Evolutionary conservation across 1,140 invertebrate genomes (phyloP).

Genomic region (Zaprionus lachaisei): DNA sequence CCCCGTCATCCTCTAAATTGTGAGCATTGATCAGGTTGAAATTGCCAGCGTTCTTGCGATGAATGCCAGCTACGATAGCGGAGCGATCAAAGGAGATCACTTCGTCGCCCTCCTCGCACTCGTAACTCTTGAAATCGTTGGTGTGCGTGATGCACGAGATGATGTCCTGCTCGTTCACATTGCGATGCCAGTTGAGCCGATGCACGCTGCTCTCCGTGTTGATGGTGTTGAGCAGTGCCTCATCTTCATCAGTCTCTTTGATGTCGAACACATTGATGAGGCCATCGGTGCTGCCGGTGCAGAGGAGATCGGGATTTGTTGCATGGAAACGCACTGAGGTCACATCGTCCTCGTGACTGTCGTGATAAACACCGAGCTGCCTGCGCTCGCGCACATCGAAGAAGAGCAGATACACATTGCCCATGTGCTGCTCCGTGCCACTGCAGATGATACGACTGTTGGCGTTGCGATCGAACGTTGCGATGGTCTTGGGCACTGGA

Average conservation of each 20-base stretch:
- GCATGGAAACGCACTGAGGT: constrained; percentile 93
- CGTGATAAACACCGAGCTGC: constrained; percentile 93
- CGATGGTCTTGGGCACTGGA: constrained; percentile 86
- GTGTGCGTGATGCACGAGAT: constrained; percentile 90
- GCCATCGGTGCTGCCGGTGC: constrained; percentile 92
- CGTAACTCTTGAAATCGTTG: constrained; percentile 90
- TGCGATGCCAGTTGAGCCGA: constrained; percentile 85
- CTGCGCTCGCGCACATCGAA: constrained; percentile 90
- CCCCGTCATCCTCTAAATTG: constrained; percentile 76
- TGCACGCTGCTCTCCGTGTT: constrained; percentile 94
- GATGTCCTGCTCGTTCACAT: constrained; percentile 84
- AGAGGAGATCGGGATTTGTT: constrained; percentile 88
- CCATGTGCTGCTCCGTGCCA: constrained; percentile 90
- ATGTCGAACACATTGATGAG: constrained; percentile 95
- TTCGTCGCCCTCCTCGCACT: constrained; percentile 87
- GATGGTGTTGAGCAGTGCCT: constrained; percentile 91
- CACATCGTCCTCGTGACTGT: constrained; percentile 94
- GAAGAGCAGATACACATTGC: constrained; percentile 92
- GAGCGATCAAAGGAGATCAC: constrained; percentile 86
- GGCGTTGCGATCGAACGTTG: constrained; percentile 91
- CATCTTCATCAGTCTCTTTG: constrained; percentile 90
- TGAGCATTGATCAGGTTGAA: constrained; percentile 89
- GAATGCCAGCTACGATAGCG: constrained; percentile 85
- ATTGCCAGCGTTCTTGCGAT: constrained; percentile 87
- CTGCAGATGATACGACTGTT: constrained; percentile 90